Evolutionary conservation across 2,888 invertebrate genomes (phyloP).

Genomic region (Tetheella fluctuosa): DNA sequence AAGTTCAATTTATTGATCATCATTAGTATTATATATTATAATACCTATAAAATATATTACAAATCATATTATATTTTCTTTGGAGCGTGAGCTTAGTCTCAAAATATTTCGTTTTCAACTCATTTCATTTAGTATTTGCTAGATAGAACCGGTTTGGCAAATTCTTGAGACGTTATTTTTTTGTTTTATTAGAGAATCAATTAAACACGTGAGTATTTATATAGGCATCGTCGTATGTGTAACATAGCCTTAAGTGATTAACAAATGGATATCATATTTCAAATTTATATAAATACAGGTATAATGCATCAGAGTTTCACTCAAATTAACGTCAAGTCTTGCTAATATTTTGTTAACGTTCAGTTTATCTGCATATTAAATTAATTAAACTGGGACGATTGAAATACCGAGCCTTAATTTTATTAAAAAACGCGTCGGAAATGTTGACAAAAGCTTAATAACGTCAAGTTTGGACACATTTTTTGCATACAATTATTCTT

Average conservation of each 20-base stretch:
- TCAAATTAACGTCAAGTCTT: no score
- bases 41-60: no score
- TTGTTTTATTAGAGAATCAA: neutral
- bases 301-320: no score
- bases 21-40: no score
- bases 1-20: no score
- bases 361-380: no score
- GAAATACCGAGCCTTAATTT: no score
- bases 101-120: neutral
- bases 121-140: neutral
- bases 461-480: slow-evolving; percentile 42
- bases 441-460: slow-evolving; percentile 28
- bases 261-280: no score
- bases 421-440: neutral
- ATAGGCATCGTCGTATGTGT: neutral
- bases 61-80: no score
- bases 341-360: no score
- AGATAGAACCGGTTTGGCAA: neutral
- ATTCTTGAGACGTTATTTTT: neutral
- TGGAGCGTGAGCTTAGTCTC: neutral
- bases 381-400: no score
- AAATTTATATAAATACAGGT: no score
- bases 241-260: neutral
- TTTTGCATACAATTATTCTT: slow-evolving; percentile 53
- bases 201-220: slow-evolving; percentile 13